These are phyloP conservation scores for Xenus cinereus DNA, from an alignment of 2,113 vertebrate species.

Conservation along the genomic window DNA sequence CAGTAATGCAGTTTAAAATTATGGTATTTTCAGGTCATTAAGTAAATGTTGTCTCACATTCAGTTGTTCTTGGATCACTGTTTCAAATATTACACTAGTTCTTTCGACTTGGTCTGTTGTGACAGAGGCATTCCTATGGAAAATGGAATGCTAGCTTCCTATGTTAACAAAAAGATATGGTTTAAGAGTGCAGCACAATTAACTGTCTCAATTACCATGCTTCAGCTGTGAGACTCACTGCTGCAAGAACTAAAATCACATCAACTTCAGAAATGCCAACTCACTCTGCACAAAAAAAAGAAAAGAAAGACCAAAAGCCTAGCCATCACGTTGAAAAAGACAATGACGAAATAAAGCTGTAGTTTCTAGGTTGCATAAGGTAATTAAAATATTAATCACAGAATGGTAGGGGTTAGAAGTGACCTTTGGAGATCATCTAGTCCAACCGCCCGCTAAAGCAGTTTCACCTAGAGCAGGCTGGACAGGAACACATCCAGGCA, in stretches of 20 bases:
- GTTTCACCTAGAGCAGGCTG: too few species aligned
- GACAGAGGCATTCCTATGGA: background rate
- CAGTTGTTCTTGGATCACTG: background rate
- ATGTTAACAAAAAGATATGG: background rate
- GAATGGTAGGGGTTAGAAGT: too few species aligned
- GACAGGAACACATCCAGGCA: too few species aligned
- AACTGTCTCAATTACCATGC: background rate
- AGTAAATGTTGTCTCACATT: background rate
- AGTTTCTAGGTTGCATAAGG: background rate
- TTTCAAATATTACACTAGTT: background rate
- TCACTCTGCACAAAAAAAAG: background rate
- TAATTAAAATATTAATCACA: background rate
- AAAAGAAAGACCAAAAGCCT: background rate
- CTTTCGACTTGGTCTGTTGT: background rate
- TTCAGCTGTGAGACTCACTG: background rate
- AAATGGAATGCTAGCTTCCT: background rate
- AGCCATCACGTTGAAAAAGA: background rate
- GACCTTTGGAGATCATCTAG: too few species aligned
- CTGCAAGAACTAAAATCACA: background rate
- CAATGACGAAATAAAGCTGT: background rate
- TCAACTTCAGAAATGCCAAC: background rate
- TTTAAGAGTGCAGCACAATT: background rate
- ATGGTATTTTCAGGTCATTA: background rate
- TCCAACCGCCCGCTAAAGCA: too few species aligned
- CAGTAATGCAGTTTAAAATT: background rate